Percentiles rank a stretch among this genome's conserved stretches.
phyloP scores from a whole-genome alignment of 2,888 invertebrate genomes.

The Scaptomyza cyrtandrae region DNA sequence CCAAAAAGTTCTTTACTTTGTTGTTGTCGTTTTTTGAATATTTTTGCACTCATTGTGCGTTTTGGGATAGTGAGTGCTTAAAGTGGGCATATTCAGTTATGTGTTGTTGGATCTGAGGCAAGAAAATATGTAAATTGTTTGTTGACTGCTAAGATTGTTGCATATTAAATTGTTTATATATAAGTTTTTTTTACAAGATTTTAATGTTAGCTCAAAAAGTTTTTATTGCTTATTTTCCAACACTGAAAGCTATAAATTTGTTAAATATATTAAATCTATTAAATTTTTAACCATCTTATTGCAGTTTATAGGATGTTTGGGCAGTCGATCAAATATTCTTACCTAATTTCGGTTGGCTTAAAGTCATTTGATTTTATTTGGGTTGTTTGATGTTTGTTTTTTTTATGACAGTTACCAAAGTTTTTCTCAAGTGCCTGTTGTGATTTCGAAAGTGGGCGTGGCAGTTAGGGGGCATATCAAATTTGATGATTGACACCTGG shows the following conservation, averaged over 20 bases:
- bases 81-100: conserved; percentile 12
- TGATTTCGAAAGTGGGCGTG: conserved; percentile 42
- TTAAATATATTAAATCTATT: no score
- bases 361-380: conserved; percentile 14
- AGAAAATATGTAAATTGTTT: background rate
- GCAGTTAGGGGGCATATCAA: conserved; percentile 46
- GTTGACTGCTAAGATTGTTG: no score
- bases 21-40: conserved; percentile 19
- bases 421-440: conserved; percentile 47
- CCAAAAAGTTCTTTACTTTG: conserved; percentile 27
- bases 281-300: no score
- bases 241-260: no score
- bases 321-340: background rate
- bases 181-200: no score
- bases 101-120: no score
- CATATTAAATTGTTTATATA: no score
- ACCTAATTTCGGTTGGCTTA: background rate
- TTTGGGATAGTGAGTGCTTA: conserved; percentile 5
- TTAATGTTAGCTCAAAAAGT: no score
- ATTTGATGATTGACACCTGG: conserved; percentile 61
- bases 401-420: conserved; percentile 58
- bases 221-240: no score
- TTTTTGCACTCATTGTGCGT: conserved; percentile 40
- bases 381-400: conserved; percentile 21
- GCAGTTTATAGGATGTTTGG: conserved; percentile 8